phyloP scores from a whole-genome alignment of 1,140 invertebrate species.

The Panulirus ornatus region DNA sequence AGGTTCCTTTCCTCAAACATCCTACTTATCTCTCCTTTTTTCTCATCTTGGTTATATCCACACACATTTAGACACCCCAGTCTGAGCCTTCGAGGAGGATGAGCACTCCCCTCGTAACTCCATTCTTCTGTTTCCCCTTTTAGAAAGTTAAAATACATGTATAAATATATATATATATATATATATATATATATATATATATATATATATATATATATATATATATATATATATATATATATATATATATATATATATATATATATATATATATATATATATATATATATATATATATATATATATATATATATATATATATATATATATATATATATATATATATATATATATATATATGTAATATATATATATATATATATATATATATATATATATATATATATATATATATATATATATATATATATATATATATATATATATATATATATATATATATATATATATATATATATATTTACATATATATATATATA shows the following conservation, averaged over 20 bases:
- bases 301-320: conserved; percentile 14
- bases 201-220: conserved; percentile 14
- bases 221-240: conserved; percentile 14
- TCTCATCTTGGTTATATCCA: too few relatives aligned
- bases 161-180: too few relatives aligned
- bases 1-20: too few relatives aligned
- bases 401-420: conserved; percentile 14
- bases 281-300: conserved; percentile 14
- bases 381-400: conserved; percentile 14
- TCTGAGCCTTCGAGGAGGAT: too few relatives aligned
- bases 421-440: conserved; percentile 4
- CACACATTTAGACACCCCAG: too few relatives aligned
- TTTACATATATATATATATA: too few relatives aligned
- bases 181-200: conserved; percentile 14
- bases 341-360: too few relatives aligned
- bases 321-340: conserved; percentile 14
- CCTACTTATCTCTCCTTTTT: too few relatives aligned
- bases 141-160: too few relatives aligned
- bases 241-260: conserved; percentile 14
- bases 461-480: not conserved
- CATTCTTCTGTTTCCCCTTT: too few relatives aligned
- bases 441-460: not conserved
- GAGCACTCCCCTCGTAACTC: too few relatives aligned
- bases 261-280: conserved; percentile 14
- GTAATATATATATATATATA: too few relatives aligned